Evolutionary conservation across 2,888 invertebrate genomes (phyloP).

Genomic region (Caenorhabditis angaria): DNA sequence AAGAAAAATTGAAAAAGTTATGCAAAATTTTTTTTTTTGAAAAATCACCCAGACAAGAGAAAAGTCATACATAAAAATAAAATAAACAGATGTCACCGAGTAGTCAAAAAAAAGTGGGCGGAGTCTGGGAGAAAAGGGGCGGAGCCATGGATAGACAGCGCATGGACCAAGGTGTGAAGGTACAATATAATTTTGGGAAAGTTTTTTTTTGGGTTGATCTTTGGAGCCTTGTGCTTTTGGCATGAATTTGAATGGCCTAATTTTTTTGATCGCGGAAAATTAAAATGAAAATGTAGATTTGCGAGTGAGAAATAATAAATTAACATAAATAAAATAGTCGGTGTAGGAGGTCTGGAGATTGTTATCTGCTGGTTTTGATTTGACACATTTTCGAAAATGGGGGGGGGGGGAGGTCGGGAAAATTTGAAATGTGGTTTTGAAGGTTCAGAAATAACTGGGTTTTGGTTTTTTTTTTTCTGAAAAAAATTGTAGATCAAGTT

Average conservation of each 20-base stretch:
- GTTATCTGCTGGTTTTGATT: background rate
- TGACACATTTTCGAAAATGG: background rate
- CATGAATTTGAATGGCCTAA: background rate
- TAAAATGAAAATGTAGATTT: background rate
- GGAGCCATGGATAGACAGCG: background rate
- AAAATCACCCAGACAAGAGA: background rate
- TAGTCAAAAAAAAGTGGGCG: slow-evolving; percentile 10
- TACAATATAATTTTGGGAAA: background rate
- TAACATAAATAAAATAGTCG: background rate
- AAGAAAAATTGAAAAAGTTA: too few species aligned
- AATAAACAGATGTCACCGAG: background rate
- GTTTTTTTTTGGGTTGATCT: background rate
- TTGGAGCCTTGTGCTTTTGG: background rate
- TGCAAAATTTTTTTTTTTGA: too few species aligned
- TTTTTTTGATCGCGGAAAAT: background rate
- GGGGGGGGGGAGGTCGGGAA: background rate
- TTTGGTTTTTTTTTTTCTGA: too few species aligned
- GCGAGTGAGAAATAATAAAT: background rate
- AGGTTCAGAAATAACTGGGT: too few species aligned
- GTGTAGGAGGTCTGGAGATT: background rate
- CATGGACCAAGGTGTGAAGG: slow-evolving; percentile 13
- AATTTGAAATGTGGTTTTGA: too few species aligned
- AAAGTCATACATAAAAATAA: background rate
- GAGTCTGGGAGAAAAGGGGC: slow-evolving; percentile 9
- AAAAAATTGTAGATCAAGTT: too few species aligned